phyloP scores from a whole-genome alignment of 2,113 vertebrate species.

The Hymenochirus boettgeri region DNA sequence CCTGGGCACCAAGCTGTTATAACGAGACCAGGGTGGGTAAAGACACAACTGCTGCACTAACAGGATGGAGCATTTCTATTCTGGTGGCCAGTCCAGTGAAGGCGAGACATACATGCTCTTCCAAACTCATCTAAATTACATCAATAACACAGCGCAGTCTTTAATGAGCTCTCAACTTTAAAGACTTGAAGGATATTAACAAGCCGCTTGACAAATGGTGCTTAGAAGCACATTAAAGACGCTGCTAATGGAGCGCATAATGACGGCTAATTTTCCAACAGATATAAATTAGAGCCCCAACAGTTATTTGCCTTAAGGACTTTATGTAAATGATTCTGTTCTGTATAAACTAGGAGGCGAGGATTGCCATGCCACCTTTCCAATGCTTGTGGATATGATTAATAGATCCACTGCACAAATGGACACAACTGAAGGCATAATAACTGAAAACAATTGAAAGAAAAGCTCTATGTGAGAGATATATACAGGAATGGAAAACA shows the following conservation, averaged over 20 bases:
- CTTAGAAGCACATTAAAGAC: conserved; percentile 99
- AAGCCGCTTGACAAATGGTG: conserved; percentile 99
- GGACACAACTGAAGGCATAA: conserved; percentile 78
- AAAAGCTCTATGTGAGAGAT: not conserved
- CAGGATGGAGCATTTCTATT: conserved; percentile 17
- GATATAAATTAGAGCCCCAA: conserved; percentile 99
- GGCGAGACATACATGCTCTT: conserved; percentile 60
- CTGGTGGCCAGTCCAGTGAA: conserved; percentile 52
- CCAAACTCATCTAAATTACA: conserved; percentile 92
- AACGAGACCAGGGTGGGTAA: not conserved
- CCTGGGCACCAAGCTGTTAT: not conserved
- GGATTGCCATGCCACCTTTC: conserved; percentile 65
- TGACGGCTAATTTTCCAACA: conserved; percentile 99
- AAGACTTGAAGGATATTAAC: conserved; percentile 99
- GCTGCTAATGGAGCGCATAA: conserved; percentile 99
- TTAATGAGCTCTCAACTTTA: conserved; percentile 99
- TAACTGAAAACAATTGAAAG: conserved; percentile 48
- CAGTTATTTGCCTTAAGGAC: conserved; percentile 99
- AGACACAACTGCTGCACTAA: not conserved
- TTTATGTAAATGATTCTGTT: conserved; percentile 99
- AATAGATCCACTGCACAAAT: conserved; percentile 77
- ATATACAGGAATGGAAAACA: not conserved
- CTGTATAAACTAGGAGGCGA: conserved; percentile 92
- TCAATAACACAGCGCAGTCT: conserved; percentile 89
- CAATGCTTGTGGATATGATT: conserved; percentile 80